Evolutionary conservation across 2,797 vertebrate species (phyloP).

Genomic region (Gastrophryne carolinensis): DNA sequence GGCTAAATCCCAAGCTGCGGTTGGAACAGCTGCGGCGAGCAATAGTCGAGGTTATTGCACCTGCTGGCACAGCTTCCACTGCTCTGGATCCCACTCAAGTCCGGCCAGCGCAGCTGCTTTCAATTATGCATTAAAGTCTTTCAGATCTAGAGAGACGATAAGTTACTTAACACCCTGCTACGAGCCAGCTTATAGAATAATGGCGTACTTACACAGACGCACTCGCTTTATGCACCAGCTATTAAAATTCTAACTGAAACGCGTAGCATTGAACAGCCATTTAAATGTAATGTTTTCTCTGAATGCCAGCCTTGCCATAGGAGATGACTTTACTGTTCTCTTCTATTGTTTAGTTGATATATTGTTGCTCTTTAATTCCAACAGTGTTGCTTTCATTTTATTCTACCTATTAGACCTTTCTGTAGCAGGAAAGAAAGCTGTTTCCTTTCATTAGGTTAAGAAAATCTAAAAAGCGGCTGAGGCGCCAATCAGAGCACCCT

Average conservation of each 20-base stretch:
- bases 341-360: background rate
- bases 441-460: too few species aligned
- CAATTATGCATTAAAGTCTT: slow-evolving; percentile 29
- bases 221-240: background rate
- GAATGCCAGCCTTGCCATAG: background rate
- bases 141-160: slow-evolving; percentile 7
- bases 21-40: background rate
- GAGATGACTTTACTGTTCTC: background rate
- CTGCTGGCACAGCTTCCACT: slow-evolving; percentile 5
- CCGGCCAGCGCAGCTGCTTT: background rate
- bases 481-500: too few species aligned
- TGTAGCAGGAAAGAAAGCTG: too few species aligned
- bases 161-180: slow-evolving; percentile 8
- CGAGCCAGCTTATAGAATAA: background rate
- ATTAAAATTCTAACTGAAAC: background rate
- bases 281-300: background rate
- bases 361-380: too few species aligned
- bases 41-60: slow-evolving; percentile 3
- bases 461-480: too few species aligned
- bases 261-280: background rate
- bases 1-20: background rate
- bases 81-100: background rate
- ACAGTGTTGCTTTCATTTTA: background rate
- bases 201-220: background rate
- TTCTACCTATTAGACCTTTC: too few species aligned